These are phyloP conservation scores for Lucilia sericata DNA, from an alignment of 1,140 invertebrate genomes.

Conservation along the genomic window DNA sequence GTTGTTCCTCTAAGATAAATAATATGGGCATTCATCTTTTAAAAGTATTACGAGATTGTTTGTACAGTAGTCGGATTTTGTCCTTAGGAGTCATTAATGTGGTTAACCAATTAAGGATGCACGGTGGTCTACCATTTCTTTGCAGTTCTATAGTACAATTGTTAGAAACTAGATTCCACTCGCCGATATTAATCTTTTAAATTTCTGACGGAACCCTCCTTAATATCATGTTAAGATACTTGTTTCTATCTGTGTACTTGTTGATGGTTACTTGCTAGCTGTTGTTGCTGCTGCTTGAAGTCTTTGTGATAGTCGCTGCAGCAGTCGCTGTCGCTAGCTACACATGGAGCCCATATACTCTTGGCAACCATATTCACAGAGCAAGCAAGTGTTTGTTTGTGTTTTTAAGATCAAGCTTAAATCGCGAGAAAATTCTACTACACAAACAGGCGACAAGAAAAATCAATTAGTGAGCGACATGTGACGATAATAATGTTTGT, in stretches of 20 bases:
- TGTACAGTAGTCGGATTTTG: too few relatives aligned
- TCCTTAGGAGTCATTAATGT: too few relatives aligned
- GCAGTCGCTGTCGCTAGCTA: neutral
- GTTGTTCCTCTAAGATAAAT: too few relatives aligned
- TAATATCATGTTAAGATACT: conserved; percentile 3
- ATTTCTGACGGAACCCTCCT: neutral
- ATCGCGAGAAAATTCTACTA: conserved; percentile 39
- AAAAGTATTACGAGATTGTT: too few relatives aligned
- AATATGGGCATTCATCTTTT: too few relatives aligned
- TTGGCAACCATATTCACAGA: conserved; percentile 3
- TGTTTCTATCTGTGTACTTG: neutral
- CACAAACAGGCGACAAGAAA: conserved; percentile 66
- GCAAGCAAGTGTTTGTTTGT: conserved; percentile 23
- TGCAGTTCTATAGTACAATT: too few relatives aligned
- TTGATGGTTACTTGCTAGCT: neutral
- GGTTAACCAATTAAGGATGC: too few relatives aligned
- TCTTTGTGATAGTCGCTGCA: neutral
- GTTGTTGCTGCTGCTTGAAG: neutral
- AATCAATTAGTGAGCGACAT: conserved; percentile 68
- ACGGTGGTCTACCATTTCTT: too few relatives aligned
- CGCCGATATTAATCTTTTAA: too few relatives aligned
- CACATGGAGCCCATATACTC: neutral
- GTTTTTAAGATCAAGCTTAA: neutral
- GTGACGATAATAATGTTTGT: conserved; percentile 65
- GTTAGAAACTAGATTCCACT: too few relatives aligned